Base-by-base conservation (phyloP, 2,888 invertebrate species). In the Quadriops clusia region DNA sequence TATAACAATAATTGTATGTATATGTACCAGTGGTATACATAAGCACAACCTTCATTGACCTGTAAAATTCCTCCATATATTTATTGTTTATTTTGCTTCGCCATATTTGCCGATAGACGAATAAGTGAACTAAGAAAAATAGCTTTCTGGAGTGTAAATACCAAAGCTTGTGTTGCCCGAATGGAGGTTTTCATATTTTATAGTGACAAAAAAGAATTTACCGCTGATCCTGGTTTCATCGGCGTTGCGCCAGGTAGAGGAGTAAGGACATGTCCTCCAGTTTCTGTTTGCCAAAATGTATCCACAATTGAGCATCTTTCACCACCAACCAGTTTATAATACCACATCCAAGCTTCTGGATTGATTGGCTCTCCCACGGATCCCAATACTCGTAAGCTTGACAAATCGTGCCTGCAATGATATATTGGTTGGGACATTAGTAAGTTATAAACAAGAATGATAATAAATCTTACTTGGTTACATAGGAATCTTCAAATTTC, bases 211-310 rank as follows among this genome's bases (percentile, higher is more conserved):
- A n/a, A n/a, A n/a, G 14, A 28, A 68, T 78, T 75, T 66, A 93
- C 93, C 39, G 98, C 97, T 33, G 95, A 85, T 36, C 97, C 97
- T 1, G 98, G 97, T 62, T 98, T 98, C 77, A 91, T 87, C 8
- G 91, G 87, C 2, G 89, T 94, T 11, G 89, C 90, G 11, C 94
- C 95, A 0, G 98, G 97, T 28, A 98, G 63, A 17, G 95, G 90
- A 17, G 95, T 93, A 25, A 98, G 71, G 11, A 95, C 87, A 63
- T 97, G 95, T 1, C 97, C 97, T 5, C 97, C 97, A 4, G 97
- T 98, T 68, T 98, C 98, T 1, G 98, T 98, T 65, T 98, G 98
- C 97, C 97, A 98, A 64, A 93, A 98, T 0, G 98, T 99, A 57
- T 99, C 98, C 1, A 86, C 89, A 51, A 99, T 83, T 32, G 94